Conservation (phyloP, 2,113 vertebrate genomes). For the Campylomormyrus numenius region DNA sequence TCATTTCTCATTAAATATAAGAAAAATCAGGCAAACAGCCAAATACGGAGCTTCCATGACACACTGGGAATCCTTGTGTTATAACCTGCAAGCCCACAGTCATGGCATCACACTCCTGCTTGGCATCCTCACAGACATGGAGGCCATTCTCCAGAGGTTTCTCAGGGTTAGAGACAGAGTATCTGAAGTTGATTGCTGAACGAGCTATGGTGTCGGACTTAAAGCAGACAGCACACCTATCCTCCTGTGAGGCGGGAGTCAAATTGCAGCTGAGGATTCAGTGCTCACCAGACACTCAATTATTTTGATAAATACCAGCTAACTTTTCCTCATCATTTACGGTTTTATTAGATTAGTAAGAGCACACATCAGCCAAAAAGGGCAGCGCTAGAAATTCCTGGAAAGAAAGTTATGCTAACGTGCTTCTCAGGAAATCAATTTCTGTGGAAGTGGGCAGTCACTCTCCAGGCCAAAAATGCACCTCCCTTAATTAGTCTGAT, state of each 20-base stretch:
- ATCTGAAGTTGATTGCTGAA: background rate
- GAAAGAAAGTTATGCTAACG: background rate
- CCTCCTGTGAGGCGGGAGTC: background rate
- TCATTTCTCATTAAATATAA: background rate
- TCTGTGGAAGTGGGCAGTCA: background rate
- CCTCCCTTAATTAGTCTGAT: conserved; percentile 3
- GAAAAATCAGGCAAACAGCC: background rate
- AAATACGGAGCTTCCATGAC: background rate
- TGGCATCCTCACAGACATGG: background rate
- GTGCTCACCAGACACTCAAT: background rate
- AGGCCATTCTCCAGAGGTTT: background rate
- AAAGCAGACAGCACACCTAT: background rate
- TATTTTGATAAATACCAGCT: background rate
- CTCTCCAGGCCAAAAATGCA: background rate
- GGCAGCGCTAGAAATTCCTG: background rate
- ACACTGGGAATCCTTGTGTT: background rate
- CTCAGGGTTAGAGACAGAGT: background rate
- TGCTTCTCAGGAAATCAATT: background rate
- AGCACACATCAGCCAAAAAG: background rate
- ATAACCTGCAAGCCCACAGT: background rate
- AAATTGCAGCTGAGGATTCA: background rate
- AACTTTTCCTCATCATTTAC: background rate
- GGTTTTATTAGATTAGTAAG: background rate
- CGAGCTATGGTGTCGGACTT: background rate
- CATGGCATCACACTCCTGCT: background rate